phyloP scores from a whole-genome alignment of 2,797 vertebrate species.

The Anisognathus igniventris region DNA sequence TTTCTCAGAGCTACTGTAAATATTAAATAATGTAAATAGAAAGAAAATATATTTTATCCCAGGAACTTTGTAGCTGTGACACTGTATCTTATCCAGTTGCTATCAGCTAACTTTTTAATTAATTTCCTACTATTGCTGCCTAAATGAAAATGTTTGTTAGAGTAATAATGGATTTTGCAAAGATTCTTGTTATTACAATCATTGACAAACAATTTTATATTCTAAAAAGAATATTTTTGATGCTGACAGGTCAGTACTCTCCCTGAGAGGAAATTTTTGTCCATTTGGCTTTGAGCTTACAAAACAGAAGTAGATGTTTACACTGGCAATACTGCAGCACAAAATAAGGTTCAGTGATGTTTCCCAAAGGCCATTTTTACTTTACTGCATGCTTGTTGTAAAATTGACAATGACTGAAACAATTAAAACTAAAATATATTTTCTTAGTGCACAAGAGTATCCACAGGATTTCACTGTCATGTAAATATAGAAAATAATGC shows the following conservation, averaged over 20 bases:
- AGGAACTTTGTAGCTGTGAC: background rate
- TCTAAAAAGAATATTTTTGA: conserved; percentile 40
- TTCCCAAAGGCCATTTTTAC: conserved; percentile 33
- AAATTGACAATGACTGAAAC: conserved; percentile 40
- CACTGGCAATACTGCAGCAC: background rate
- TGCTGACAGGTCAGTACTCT: conserved; percentile 19
- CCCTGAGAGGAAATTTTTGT: conserved; percentile 9
- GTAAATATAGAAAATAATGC: background rate
- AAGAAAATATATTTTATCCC: conserved; percentile 3
- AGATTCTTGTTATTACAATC: background rate
- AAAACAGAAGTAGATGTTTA: conserved; percentile 28
- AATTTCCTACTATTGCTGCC: background rate
- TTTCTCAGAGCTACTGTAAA: background rate
- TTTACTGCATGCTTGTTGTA: conserved; percentile 7
- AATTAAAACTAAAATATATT: conserved; percentile 52
- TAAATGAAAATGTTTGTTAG: background rate
- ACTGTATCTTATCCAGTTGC: background rate
- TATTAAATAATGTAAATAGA: background rate
- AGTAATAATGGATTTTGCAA: conserved; percentile 22
- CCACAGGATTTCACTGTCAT: background rate
- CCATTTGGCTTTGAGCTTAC: conserved; percentile 13
- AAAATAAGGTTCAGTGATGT: conserved; percentile 9
- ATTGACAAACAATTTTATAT: background rate
- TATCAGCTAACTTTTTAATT: conserved; percentile 11
- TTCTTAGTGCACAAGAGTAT: background rate